Conservation (phyloP, 1,140 invertebrate genomes). For the Aleiodes sp. region DNA sequence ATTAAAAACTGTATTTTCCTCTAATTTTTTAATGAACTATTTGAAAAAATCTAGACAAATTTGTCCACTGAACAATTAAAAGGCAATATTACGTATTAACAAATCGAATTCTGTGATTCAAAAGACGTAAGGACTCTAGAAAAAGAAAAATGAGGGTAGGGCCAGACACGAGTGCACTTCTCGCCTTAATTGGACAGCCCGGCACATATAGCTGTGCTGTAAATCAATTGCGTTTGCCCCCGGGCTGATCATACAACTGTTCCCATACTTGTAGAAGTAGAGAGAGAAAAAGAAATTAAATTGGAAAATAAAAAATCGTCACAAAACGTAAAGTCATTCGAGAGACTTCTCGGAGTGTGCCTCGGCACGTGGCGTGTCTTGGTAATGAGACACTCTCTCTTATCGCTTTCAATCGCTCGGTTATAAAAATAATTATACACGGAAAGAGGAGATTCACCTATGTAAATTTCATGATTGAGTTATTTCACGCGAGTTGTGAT, state of each 20-base stretch:
- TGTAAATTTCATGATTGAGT: no score
- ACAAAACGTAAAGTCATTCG: not conserved
- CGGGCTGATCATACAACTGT: not conserved
- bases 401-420: slow-evolving; percentile 10
- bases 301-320: not conserved
- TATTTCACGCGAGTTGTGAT: no score
- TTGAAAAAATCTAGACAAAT: no score
- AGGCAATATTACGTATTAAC: no score
- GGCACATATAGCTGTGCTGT: not conserved
- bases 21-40: no score
- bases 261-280: not conserved
- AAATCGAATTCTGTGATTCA: no score
- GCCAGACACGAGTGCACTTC: not conserved
- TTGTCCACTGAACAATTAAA: no score
- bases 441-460: no score
- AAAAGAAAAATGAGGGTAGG: not conserved
- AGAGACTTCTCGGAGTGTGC: not conserved
- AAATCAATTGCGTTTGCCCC: slow-evolving; percentile 13
- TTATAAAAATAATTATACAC: not conserved
- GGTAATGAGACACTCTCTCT: slow-evolving; percentile 5
- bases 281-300: not conserved
- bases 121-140: not conserved
- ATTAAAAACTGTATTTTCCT: no score
- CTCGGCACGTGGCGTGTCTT: slow-evolving; percentile 10
- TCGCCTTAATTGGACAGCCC: slow-evolving; percentile 20